Evolutionary conservation across 2,888 invertebrate species (phyloP).

Genomic region (Catonia carolina): DNA sequence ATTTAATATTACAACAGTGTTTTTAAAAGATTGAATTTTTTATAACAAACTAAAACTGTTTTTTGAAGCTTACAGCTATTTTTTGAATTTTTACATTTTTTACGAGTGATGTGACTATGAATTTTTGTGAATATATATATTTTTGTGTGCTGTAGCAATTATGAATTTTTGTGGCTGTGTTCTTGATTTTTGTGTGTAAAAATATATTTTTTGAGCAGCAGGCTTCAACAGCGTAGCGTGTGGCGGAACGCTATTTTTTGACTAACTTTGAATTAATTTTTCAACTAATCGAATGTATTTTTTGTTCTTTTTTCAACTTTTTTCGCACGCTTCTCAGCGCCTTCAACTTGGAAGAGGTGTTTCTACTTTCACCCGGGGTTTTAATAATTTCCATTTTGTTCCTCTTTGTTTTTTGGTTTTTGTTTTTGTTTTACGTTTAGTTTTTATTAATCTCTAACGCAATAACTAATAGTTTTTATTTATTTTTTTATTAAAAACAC

Average conservation of each 20-base stretch:
- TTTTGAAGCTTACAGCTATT: conserved; percentile 9
- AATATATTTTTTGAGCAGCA: conserved; percentile 2
- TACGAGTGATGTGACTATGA: conserved; percentile 10
- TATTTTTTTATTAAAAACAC: conserved; percentile 27
- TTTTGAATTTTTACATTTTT: conserved; percentile 2
- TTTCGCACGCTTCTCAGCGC: conserved; percentile 13
- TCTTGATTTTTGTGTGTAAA: conserved; percentile 11
- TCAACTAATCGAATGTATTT: conserved; percentile 22
- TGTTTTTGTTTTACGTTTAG: background rate
- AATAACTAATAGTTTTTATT: conserved; percentile 11
- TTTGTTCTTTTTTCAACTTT: conserved; percentile 22
- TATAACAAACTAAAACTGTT: conserved; percentile 3
- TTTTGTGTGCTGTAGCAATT: conserved; percentile 8
- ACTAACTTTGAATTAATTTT: conserved; percentile 3
- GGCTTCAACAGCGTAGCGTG: conserved; percentile 1
- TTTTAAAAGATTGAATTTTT: background rate
- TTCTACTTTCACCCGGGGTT: conserved; percentile 11
- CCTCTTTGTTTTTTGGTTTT: conserved; percentile 3
- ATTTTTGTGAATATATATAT: background rate
- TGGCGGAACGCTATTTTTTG: background rate
- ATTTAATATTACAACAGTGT: no score
- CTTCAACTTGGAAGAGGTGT: conserved; percentile 12
- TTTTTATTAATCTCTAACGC: background rate
- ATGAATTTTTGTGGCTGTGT: conserved; percentile 6
- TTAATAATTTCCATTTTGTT: conserved; percentile 1